phyloP scores from a whole-genome alignment of 2,113 vertebrate genomes.

The Gopherus flavomarginatus region DNA sequence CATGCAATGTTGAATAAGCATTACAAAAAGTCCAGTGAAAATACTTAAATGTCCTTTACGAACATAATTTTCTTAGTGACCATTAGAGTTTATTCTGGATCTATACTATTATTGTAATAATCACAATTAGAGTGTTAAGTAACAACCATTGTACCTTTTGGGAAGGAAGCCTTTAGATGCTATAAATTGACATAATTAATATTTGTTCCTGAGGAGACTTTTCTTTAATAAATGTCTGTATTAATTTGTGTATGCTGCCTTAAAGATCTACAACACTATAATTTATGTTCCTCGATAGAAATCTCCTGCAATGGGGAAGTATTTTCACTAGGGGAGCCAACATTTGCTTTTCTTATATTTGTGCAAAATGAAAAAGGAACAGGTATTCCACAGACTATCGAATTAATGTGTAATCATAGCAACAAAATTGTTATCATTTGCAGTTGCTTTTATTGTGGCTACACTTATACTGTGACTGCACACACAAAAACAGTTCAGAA shows the following conservation, averaged over 20 bases:
- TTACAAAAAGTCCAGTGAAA: constrained; percentile 21
- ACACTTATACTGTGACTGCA: not conserved
- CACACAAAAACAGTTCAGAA: not conserved
- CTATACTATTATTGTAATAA: constrained; percentile 20
- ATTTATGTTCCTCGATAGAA: not conserved
- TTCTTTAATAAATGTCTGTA: not conserved
- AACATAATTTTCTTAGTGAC: constrained; percentile 30
- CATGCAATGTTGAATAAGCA: constrained; percentile 8
- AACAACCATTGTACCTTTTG: not conserved
- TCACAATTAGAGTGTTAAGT: not conserved
- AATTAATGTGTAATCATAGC: not conserved
- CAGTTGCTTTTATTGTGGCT: not conserved
- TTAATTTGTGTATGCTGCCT: accelerated
- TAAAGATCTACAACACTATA: not conserved
- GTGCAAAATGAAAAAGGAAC: not conserved
- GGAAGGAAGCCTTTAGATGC: constrained; percentile 1
- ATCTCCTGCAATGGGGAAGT: not conserved
- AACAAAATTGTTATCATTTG: not conserved
- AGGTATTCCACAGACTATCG: not conserved
- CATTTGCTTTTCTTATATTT: not conserved
- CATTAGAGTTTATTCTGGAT: constrained; percentile 20
- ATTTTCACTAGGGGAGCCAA: not conserved
- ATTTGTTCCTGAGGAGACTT: not conserved
- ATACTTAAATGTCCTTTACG: constrained; percentile 24
- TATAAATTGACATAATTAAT: not conserved